Evolutionary conservation across 2,797 vertebrate species (phyloP).

Genomic region (Spinus pinus): DNA sequence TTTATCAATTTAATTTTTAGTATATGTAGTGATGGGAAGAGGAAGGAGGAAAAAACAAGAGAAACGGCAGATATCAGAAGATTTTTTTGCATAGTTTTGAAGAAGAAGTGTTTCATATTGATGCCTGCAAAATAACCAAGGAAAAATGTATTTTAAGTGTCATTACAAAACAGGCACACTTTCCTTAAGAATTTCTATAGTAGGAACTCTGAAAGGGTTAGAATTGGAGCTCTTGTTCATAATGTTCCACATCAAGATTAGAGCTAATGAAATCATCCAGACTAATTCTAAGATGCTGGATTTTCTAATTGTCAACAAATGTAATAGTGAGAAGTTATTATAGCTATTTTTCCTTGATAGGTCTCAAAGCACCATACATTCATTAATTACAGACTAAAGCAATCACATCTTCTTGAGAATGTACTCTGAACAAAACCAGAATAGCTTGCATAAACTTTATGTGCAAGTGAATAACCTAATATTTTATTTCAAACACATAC

Average conservation of each 20-base stretch:
- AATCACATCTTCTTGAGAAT: not conserved
- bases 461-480: not conserved
- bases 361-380: not conserved
- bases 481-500: not conserved
- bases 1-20: not conserved
- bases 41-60: not conserved
- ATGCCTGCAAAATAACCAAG: not conserved
- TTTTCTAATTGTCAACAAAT: constrained; percentile 1
- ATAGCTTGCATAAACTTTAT: not conserved
- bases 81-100: constrained; percentile 1
- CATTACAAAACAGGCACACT: not conserved
- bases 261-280: constrained; percentile 1
- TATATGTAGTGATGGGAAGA: not conserved
- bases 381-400: not conserved
- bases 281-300: not conserved
- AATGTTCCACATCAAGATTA: not conserved
- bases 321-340: not conserved
- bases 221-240: not conserved
- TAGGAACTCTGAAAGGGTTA: not conserved
- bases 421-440: not conserved
- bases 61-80: not conserved
- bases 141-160: not conserved
- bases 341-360: not conserved
- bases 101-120: not conserved
- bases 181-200: not conserved